Evolutionary conservation across 2,888 invertebrate species (phyloP), one percentile per base, ranked within the genome.

Genomic region (Leptura quadrifasciata): DNA sequence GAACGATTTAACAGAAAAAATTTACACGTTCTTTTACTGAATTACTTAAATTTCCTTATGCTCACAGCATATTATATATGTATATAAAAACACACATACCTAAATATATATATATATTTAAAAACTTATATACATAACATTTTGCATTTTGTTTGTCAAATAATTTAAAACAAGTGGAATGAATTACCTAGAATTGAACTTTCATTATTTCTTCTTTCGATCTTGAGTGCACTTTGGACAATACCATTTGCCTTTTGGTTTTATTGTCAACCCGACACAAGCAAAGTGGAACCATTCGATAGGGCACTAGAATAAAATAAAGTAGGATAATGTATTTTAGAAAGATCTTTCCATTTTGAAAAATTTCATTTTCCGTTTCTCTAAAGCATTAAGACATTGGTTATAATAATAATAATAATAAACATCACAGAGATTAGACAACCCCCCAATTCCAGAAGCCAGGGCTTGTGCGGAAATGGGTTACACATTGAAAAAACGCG

Each of bases 281-380:
- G 96, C 96, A 89, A 98, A 98, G 90, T 98, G 98, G 90, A 97
- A 98, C 98, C 98, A 98, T 89, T 98, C 97, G 78, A 97, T 97
- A 6, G 95, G 95, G 88, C 94, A 95, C 91, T 93, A 84, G 74
- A 90, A 90, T 81, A 90, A 90, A 81, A 79, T 58, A 52, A 63
- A 67, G 67, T 52, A 74, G 70, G 75, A 31, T 31, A 5, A 6
- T 31, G 27, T 6, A 4, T 0, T 8, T 31, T 57, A 61, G 18
- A 31, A 31, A 31, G 27, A 31, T 31, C 27, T 2, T 31, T 5
- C 27, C 27, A 21, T 21, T 55, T 39, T 52, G 35, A 73, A 9
- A 9, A 21, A 39, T 17, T n/a, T n/a, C n/a, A n/a, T n/a, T n/a
- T n/a, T n/a, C n/a, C n/a, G n/a, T n/a, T n/a, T n/a, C n/a, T n/a